Base-by-base conservation (phyloP, 2,888 invertebrate species). In the Xanthorhoe designata region DNA sequence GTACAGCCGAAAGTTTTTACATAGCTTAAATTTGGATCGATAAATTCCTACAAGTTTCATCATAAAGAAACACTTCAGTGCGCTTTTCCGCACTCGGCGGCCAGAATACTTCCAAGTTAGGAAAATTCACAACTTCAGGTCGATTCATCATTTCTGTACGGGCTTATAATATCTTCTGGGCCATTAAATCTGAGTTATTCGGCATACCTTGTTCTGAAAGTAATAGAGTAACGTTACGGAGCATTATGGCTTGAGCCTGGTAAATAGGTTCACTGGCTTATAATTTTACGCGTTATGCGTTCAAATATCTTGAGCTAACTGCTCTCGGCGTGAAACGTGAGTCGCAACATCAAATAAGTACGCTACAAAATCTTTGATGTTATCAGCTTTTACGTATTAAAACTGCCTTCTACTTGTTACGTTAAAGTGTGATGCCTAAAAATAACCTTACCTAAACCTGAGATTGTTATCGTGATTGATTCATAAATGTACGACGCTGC, bases 11-110 rank as follows among this genome's bases (percentile, higher is more conserved):
- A 71, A 72, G 70, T 73, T 76, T 74, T 71, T 71, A 72, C 70
- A 73, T 74, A 63, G 52, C 66, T 67, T 84, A 83, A 83, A 84
- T 79, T 84, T 68, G 68, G 82, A 83, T 88, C 86, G 81, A 88
- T 90, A 88, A 89, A 86, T 84, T 87, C 80, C 73, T 71, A 64
- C 75, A 89, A 91, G 85, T 89, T 86, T 77, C 77, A 79, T 86
- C 86, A 82, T 89, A 88, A 90, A 89, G 90, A 86, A 88, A 89
- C 89, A 89, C 85, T 90, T 74, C 79, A 85, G 81, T 87, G 88
- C 87, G 82, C 88, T 88, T 84, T 84, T 81, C 81, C 82, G 76
- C 82, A 86, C 83, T 86, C 81, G 79, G 80, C 76, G 81, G 81
- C 84, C 81, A 75, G 77, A 79, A 86, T 86, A 84, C 86, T 85